Percentiles rank a stretch among this genome's conserved stretches.
Evolutionary conservation across 2,888 invertebrate genomes (phyloP).

Genomic region (Noctua comes): DNA sequence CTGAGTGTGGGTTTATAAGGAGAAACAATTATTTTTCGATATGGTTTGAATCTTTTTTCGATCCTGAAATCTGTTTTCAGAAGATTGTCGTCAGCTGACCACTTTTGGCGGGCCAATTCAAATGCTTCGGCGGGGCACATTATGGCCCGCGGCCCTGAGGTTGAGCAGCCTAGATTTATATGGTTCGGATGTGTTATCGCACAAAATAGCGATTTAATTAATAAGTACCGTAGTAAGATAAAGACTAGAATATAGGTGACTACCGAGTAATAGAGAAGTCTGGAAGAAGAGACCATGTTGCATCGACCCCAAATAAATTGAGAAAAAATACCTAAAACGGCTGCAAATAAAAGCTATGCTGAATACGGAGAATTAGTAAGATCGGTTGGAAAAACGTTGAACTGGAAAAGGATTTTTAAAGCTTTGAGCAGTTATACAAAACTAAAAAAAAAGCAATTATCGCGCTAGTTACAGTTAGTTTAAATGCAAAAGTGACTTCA

Average conservation of each 20-base stretch:
- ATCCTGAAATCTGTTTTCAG: too few species aligned
- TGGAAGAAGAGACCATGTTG: neutral
- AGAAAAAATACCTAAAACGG: neutral
- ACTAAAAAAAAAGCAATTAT: neutral
- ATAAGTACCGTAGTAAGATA: neutral
- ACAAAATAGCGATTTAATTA: neutral
- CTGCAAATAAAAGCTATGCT: neutral
- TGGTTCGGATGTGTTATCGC: neutral
- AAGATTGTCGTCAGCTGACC: too few species aligned
- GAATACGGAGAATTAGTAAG: neutral
- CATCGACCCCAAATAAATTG: neutral
- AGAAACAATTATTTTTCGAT: too few species aligned
- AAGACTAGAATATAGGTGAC: neutral
- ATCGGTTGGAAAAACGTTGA: neutral
- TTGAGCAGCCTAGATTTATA: too few species aligned
- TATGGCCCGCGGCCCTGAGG: too few species aligned
- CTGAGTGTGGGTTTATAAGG: too few species aligned
- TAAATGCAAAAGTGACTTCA: neutral
- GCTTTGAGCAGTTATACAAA: neutral
- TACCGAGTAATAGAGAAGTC: neutral
- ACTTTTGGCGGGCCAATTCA: too few species aligned
- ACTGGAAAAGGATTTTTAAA: neutral
- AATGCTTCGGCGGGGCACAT: too few species aligned
- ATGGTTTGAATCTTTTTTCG: too few species aligned
- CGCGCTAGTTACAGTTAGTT: neutral